Evolutionary conservation across 2,888 invertebrate genomes (phyloP), one percentile per base, ranked within the genome.

Genomic region (Drosophila conformis): DNA sequence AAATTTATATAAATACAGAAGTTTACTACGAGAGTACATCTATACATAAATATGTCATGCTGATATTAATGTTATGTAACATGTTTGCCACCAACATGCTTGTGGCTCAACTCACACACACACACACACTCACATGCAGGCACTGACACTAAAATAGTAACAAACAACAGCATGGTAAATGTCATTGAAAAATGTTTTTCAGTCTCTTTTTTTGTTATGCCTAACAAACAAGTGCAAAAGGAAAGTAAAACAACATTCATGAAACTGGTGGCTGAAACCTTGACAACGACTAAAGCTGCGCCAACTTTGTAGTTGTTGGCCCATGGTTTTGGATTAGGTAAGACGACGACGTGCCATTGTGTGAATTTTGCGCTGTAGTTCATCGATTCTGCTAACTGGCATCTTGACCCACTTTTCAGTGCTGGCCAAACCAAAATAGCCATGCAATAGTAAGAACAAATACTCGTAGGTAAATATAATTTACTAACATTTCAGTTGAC

Each of bases 361-460:
- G 56, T 54, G 69, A 71, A 69, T 80, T 67, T 69, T 71, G 71
- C 52, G 53, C 64, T 56, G 57, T 64, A 52, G 69, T 58, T 76
- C 87, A 88, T 85, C 87, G 85, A 85, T 88, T 78, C 72, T 59
- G 67, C 59, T 72, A 63, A 70, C 63, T 73, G 58, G 52, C 68
- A 61, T 76, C 86, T 88, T 85, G 85, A 88, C 85, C 85, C 83
- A 88, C 66, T 88, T 84, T 79, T 63, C 29, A 59, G 48, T 69
- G 60, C 27, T 70, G 35, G 18, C 58, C 62, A 35, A 53, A 48
- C 48, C 38, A 40, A 72, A 70, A 36, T 21, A 36, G 18, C 7
- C 33, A 38, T 21, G 46, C 42, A 15, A 29, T 29, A 58, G 60
- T 52, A 48, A 38, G 46, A 54, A 35, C 29, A 54, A 63, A 36